phyloP scores from a whole-genome alignment of 2,797 vertebrate genomes.

The Psittacula echo region DNA sequence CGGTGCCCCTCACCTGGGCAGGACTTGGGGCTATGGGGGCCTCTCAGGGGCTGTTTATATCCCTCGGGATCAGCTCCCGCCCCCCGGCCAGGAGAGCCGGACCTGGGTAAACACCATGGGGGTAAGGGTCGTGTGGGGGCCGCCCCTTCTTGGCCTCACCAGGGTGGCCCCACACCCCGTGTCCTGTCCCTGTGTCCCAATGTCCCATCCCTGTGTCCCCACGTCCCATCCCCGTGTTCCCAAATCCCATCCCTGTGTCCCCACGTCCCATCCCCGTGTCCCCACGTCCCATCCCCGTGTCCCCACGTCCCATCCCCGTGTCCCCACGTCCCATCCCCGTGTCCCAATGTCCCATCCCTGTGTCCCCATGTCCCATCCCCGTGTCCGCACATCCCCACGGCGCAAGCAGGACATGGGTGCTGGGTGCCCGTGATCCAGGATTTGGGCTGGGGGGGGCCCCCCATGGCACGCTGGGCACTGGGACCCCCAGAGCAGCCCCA shows the following conservation, averaged over 20 bases:
- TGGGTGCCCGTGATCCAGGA: background rate
- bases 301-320: too few species aligned
- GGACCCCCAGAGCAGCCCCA: background rate
- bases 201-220: too few species aligned
- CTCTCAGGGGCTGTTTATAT: background rate
- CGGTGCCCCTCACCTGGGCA: background rate
- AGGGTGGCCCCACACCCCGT: background rate
- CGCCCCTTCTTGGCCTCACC: background rate
- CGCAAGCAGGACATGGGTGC: rapidly evolving
- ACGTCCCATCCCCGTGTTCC: too few species aligned
- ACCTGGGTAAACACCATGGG: background rate
- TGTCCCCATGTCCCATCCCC: too few species aligned
- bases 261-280: too few species aligned
- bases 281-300: too few species aligned
- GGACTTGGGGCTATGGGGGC: background rate
- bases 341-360: too few species aligned
- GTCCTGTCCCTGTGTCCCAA: background rate
- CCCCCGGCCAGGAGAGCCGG: background rate
- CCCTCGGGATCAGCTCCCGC: background rate
- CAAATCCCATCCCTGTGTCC: too few species aligned
- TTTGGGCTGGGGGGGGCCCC: background rate
- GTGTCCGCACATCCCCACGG: too few species aligned
- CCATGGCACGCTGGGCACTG: too few species aligned
- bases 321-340: too few species aligned
- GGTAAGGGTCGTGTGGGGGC: background rate